phyloP scores from a whole-genome alignment of 2,888 invertebrate species.

The Rhopalosiphum nymphaeae region DNA sequence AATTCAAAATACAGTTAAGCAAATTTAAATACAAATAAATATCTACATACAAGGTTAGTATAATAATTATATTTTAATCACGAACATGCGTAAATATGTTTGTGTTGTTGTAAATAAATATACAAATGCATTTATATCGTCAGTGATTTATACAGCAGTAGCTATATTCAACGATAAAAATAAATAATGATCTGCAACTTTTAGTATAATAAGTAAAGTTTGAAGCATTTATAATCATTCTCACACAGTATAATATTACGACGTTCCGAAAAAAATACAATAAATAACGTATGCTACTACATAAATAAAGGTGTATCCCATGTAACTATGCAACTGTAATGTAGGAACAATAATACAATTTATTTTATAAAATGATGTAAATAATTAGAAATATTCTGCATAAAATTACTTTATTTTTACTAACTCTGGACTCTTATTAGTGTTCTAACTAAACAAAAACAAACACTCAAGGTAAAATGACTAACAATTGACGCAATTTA shows the following conservation, averaged over 20 bases:
- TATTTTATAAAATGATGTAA: not conserved
- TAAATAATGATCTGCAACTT: constrained; percentile 2
- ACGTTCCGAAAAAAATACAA: not conserved
- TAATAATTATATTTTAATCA: not conserved
- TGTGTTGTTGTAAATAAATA: not conserved
- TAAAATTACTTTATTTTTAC: not conserved
- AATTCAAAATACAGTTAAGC: not conserved
- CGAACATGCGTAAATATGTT: not conserved
- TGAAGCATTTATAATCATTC: not conserved
- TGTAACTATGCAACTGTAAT: not conserved
- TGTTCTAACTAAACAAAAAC: not conserved
- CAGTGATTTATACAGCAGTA: not conserved
- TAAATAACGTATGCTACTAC: not conserved
- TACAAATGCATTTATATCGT: not conserved
- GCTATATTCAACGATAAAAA: not conserved
- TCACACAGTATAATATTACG: not conserved
- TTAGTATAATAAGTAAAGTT: not conserved
- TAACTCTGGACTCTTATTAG: not conserved
- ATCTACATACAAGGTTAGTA: not conserved
- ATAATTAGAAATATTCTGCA: not conserved
- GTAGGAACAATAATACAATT: not conserved
- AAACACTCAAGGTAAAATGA: constrained; percentile 1
- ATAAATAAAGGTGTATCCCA: not conserved
- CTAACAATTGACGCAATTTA: not conserved
- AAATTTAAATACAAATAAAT: constrained; percentile 9